These are phyloP conservation scores for Notarius quadriscutis DNA, from an alignment of 2,113 vertebrate species.

Conservation along the genomic window DNA sequence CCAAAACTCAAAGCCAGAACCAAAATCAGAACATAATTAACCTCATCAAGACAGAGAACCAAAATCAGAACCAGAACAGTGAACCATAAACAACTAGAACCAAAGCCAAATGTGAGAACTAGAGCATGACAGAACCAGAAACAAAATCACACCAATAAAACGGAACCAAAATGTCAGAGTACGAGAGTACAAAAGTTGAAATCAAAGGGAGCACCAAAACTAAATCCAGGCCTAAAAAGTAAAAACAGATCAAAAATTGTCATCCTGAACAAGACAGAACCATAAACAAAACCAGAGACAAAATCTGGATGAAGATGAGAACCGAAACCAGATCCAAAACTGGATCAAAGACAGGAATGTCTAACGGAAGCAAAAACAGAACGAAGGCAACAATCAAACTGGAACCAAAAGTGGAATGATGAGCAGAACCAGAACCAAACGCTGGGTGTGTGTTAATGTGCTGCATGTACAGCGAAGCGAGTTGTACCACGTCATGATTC, in stretches of 20 bases:
- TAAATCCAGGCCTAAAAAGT: not conserved
- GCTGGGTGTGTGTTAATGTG: not conserved
- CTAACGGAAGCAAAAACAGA: conserved; percentile 24
- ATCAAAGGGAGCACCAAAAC: not conserved
- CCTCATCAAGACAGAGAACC: not conserved
- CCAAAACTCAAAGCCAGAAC: not conserved
- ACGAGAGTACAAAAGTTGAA: not conserved
- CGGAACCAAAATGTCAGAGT: not conserved
- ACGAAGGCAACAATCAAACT: not conserved
- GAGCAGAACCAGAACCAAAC: not conserved
- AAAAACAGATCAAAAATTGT: not conserved
- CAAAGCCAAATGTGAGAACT: not conserved
- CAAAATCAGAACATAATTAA: not conserved
- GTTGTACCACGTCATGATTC: not conserved
- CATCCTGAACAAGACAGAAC: conserved; percentile 3
- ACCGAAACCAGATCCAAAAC: conserved; percentile 15
- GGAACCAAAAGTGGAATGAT: not conserved
- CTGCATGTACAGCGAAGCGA: not conserved
- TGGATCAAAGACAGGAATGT: conserved; percentile 21
- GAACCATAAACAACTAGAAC: not conserved
- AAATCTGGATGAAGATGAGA: not conserved
- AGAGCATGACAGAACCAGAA: not conserved
- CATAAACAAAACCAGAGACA: conserved; percentile 11
- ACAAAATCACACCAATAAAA: not conserved
- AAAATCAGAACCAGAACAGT: not conserved